A percentile compares a stretch with the other conserved stretches of the same genome.
phyloP scores from a whole-genome alignment of 2,888 invertebrate genomes.

The Tetranychus piercei region DNA sequence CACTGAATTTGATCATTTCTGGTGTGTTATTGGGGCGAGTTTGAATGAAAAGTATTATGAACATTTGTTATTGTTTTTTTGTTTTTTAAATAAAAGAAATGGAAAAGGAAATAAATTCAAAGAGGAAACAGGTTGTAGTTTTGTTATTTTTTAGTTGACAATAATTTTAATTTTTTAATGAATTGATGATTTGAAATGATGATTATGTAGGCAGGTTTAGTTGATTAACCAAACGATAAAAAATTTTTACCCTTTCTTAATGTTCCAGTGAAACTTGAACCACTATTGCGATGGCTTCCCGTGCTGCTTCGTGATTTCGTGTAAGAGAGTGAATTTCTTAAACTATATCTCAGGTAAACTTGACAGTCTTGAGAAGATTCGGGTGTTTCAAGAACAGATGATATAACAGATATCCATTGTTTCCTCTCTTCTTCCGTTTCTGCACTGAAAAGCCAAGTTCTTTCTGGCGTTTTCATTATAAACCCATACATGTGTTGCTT shows the following conservation, averaged over 20 bases:
- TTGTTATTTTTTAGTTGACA: no score
- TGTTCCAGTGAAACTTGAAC: constrained; percentile 13
- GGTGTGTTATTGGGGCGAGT: no score
- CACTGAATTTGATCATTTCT: no score
- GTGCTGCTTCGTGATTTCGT: constrained; percentile 9
- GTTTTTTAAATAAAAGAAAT: no score
- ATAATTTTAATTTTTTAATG: no score
- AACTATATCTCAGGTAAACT: background rate
- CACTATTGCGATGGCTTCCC: constrained; percentile 4
- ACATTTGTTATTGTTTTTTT: no score
- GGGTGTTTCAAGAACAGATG: constrained; percentile 51
- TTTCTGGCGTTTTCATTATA: constrained; percentile 58
- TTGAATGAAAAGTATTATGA: no score
- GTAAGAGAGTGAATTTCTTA: constrained; percentile 3
- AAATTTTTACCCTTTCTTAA: constrained; percentile 11
- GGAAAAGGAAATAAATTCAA: no score
- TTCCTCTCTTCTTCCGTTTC: constrained; percentile 55
- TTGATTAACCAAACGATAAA: constrained; percentile 7
- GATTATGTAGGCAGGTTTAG: background rate
- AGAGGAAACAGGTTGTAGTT: no score
- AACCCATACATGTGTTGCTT: constrained; percentile 56
- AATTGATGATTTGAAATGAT: no score
- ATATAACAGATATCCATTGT: constrained; percentile 58
- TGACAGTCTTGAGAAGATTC: constrained; percentile 53
- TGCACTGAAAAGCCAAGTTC: constrained; percentile 56